A percentile compares a stretch with the other conserved stretches of the same genome.
Conservation (phyloP, 64 coral and sea anemone genomes). For the Montipora efflorescens region DNA sequence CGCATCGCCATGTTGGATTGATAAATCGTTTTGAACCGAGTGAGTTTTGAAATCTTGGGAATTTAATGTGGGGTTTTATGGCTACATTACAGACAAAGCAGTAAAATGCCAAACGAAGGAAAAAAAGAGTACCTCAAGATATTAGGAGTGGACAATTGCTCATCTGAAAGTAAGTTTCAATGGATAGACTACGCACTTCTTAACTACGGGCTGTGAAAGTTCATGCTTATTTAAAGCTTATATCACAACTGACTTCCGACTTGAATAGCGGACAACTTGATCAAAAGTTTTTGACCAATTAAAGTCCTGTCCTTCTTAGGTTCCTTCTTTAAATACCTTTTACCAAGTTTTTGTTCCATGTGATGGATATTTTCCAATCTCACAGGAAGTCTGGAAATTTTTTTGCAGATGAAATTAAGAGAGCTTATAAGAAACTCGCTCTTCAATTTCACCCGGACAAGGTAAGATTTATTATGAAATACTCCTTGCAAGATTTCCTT, state of each 20-base stretch:
- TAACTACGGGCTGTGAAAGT: conserved; percentile 32
- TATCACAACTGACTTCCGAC: conserved; percentile 9
- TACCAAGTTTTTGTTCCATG: neutral
- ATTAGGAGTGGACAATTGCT: conserved; percentile 80
- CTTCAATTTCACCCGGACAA: conserved; percentile 93
- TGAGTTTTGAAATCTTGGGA: conserved; percentile 64
- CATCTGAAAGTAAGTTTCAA: conserved; percentile 83
- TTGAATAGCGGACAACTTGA: conserved; percentile 29
- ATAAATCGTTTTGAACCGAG: conserved; percentile 59
- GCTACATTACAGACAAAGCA: conserved; percentile 73
- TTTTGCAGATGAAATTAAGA: conserved; percentile 91
- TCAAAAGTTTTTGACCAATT: neutral
- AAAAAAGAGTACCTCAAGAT: conserved; percentile 89
- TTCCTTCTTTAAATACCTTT: neutral
- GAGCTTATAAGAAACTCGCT: conserved; percentile 94
- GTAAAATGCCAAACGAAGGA: conserved; percentile 97
- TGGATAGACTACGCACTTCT: conserved; percentile 2
- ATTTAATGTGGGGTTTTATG: conserved; percentile 75
- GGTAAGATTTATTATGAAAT: conserved; percentile 41
- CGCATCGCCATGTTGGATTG: conserved; percentile 96
- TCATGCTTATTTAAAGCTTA: neutral
- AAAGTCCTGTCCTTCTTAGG: neutral
- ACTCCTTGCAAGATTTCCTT: neutral
- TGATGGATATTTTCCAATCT: neutral
- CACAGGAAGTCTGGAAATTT: conserved; percentile 43